Evolutionary conservation across 2,797 vertebrate species (phyloP).

Genomic region (Microhierax caerulescens): DNA sequence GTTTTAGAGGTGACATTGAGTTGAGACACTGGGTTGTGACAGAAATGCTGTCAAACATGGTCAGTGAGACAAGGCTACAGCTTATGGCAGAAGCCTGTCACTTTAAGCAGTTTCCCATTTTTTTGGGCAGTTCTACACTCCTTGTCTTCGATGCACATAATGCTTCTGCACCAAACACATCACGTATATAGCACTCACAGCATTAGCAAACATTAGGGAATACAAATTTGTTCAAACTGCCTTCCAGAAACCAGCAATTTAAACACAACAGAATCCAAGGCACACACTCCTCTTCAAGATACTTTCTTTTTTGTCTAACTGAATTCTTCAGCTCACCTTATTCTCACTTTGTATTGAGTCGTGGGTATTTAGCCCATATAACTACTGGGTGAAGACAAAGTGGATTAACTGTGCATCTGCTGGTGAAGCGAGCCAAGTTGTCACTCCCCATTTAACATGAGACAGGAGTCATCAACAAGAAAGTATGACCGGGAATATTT

Average conservation of each 20-base stretch:
- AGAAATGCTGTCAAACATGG: not conserved
- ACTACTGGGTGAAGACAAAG: not conserved
- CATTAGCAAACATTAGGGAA: not conserved
- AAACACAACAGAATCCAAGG: not conserved
- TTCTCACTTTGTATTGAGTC: not conserved
- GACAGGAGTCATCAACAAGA: not conserved
- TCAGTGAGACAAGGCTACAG: not conserved
- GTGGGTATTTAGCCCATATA: not conserved
- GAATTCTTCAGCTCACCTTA: not conserved
- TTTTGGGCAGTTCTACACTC: not conserved
- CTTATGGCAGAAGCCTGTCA: not conserved
- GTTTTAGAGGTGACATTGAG: not conserved
- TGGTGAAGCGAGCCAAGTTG: not conserved
- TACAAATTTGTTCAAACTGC: not conserved
- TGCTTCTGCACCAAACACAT: not conserved
- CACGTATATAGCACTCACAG: accelerated
- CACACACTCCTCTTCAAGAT: not conserved
- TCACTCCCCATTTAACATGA: not conserved
- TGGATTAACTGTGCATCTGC: not conserved
- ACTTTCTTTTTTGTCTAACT: not conserved
- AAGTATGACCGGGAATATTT: not conserved
- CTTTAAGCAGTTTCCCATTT: not conserved
- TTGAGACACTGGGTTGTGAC: not conserved
- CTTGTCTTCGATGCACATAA: not conserved
- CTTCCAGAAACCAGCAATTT: not conserved